Conservation (phyloP, 2,113 vertebrate species). For the Callaeas wilsoni region DNA sequence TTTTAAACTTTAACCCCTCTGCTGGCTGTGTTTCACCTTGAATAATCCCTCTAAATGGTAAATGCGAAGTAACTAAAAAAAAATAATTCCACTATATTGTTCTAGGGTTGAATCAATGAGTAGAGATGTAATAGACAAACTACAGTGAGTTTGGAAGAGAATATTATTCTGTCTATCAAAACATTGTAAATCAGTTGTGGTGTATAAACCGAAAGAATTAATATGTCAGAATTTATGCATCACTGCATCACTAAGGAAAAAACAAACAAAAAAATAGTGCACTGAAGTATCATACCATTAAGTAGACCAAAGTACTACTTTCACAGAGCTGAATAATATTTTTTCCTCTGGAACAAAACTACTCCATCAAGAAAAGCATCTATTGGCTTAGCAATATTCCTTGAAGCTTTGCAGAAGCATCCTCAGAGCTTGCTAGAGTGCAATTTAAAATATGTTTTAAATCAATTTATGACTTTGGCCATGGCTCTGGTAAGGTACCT, state of each 20-base stretch:
- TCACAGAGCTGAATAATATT: not conserved
- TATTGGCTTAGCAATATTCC: not conserved
- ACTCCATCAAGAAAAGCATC: not conserved
- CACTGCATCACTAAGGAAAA: not conserved
- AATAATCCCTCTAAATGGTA: not conserved
- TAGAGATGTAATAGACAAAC: not conserved
- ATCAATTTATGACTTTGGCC: not conserved
- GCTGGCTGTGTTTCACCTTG: not conserved
- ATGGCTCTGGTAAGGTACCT: not conserved
- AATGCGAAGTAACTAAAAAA: not conserved
- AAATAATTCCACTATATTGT: not conserved
- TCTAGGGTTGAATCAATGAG: not conserved
- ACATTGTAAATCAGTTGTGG: not conserved
- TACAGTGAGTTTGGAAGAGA: not conserved
- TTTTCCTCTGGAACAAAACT: not conserved
- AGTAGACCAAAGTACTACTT: not conserved
- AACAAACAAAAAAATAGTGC: not conserved
- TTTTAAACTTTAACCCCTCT: not conserved
- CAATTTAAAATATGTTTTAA: not conserved
- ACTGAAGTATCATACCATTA: not conserved
- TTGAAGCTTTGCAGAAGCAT: not conserved
- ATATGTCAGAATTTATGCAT: not conserved
- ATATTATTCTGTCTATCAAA: not conserved
- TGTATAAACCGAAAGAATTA: not conserved
- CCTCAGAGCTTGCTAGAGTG: not conserved